Evolutionary conservation across 2,797 vertebrate species (phyloP).

Genomic region (Mico argentatus): DNA sequence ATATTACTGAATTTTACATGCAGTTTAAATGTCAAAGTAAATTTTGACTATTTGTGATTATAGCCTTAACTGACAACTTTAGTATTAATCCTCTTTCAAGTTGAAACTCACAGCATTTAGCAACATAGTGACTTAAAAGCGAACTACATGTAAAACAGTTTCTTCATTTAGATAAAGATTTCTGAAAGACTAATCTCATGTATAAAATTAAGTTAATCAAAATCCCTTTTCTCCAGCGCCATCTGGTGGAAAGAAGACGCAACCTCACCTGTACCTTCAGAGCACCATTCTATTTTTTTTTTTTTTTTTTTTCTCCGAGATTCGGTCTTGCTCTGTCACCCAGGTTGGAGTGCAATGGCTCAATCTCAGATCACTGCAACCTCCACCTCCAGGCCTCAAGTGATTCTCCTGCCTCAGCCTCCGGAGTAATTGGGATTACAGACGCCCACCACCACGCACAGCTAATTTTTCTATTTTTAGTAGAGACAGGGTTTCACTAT

Average conservation of each 20-base stretch:
- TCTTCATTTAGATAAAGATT: background rate
- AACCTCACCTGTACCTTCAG: background rate
- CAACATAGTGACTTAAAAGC: background rate
- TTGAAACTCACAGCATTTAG: background rate
- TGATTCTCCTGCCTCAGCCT: background rate
- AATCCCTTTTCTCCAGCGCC: slow-evolving; percentile 44
- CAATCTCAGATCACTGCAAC: background rate
- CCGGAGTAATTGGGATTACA: background rate
- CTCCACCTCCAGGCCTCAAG: background rate
- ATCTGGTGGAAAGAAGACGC: slow-evolving; percentile 53
- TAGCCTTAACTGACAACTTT: background rate
- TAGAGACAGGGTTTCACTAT: background rate
- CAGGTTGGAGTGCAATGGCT: too few relatives aligned
- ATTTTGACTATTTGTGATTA: background rate
- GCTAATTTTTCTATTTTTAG: background rate
- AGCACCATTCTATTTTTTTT: background rate
- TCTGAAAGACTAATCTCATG: background rate
- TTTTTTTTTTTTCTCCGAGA: too few relatives aligned
- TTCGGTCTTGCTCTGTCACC: too few relatives aligned
- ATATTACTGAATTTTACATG: background rate
- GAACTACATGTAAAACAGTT: background rate
- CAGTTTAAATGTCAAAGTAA: background rate
- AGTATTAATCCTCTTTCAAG: background rate
- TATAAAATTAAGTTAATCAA: background rate
- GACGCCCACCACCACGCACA: background rate